Base-by-base conservation (phyloP, 2,797 vertebrate genomes). In the Dermochelys coriacea region DNA sequence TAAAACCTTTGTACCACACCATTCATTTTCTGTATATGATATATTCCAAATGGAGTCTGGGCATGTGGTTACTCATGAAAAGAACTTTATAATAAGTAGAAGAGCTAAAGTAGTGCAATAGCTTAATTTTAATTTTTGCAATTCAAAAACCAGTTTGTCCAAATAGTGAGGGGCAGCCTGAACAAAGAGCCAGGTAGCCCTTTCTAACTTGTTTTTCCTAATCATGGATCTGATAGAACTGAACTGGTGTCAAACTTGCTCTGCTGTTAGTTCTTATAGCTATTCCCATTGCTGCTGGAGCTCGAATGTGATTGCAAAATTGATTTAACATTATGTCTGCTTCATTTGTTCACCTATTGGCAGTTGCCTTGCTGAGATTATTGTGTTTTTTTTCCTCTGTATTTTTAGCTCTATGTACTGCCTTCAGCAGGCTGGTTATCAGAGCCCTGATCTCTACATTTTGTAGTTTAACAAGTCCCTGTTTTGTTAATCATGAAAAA, bases 321-420 rank as follows among this genome's bases (percentile, higher is more conserved):
- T 87, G 93, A 95, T 4, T 82, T 93, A 93, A 23, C 75, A 80
- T 91, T 97, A 94, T 92, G 91, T 93, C 93, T 94, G 87, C 94
- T 97, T 94, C 74, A 31, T 96, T 96, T 95, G 92, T 89, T 97
- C 97, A 97, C 95, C 97, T 95, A 89, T 88, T 97, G 95, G 95
- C 97, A 94, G 50, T 95, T 89, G 93, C 83, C 89, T 96, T 93
- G 95, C 96, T 97, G 97, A 98, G 95, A 91, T 98, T 97, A 97
- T 94, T 93, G 93, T 61, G 29, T 6, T 3, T 97, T 97, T 97
- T 95, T 92, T 88, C 94, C 82, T 94, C 87, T 85, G 47, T 96
- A 93, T 97, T 97, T 98, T 96, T 94, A 97, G 96, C 87, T 91
- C 86, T 86, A 84, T 82, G 80, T 89, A 94, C 93, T 1, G 25